phyloP scores from a whole-genome alignment of 1,140 invertebrate genomes.

The Wasmannia auropunctata region DNA sequence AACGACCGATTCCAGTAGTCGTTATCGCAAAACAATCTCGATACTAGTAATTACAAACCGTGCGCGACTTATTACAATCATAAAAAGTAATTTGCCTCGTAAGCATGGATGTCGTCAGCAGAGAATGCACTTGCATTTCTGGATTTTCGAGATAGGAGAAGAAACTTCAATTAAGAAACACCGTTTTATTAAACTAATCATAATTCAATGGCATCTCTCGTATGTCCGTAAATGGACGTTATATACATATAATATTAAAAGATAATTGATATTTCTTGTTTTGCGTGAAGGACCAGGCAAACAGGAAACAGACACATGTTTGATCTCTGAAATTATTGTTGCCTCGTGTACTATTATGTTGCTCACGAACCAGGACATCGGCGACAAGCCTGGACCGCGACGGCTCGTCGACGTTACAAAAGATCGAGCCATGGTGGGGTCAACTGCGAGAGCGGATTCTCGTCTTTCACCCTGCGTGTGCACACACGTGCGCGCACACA shows the following conservation, averaged over 20 bases:
- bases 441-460: conserved; percentile 67
- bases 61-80: conserved; percentile 29
- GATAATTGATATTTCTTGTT: no score
- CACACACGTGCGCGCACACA: neutral
- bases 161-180: neutral
- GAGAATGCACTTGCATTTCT: neutral
- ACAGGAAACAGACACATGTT: conserved; percentile 8
- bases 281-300: neutral
- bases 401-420: conserved; percentile 69
- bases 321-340: conserved; percentile 29
- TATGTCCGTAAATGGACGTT: neutral
- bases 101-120: neutral
- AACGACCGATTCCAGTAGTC: conserved; percentile 15
- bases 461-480: conserved; percentile 43
- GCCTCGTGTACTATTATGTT: conserved; percentile 59
- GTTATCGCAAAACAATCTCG: conserved; percentile 30
- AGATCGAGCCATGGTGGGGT: conserved; percentile 60
- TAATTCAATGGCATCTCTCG: neutral
- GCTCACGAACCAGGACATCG: conserved; percentile 44
- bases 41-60: conserved; percentile 10
- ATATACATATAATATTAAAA: neutral
- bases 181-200: neutral
- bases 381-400: conserved; percentile 55
- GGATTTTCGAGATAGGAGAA: neutral
- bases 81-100: conserved; percentile 31